Conservation (phyloP, 1,140 invertebrate genomes). For the Calephelis virginiensis region DNA sequence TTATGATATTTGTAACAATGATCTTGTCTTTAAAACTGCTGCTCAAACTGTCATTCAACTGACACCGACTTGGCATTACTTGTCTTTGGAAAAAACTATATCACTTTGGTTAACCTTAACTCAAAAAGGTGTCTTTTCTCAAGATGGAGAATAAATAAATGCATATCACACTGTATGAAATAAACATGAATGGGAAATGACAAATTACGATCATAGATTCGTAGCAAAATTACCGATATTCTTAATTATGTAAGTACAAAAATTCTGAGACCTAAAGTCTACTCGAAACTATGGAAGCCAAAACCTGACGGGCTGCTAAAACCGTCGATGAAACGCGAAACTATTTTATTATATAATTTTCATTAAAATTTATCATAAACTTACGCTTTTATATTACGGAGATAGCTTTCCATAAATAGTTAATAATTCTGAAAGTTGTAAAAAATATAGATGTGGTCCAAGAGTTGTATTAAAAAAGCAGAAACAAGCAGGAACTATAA, state of each 20-base stretch:
- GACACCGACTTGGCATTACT: conserved; percentile 30
- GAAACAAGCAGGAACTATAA: background rate
- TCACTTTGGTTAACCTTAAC: conserved; percentile 35
- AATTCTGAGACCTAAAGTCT: conserved; percentile 50
- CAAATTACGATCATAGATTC: conserved; percentile 19
- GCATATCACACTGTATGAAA: conserved; percentile 39
- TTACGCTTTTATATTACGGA: conserved; percentile 55
- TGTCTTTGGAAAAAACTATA: conserved; percentile 34
- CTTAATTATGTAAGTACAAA: conserved; percentile 61
- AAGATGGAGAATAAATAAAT: conserved; percentile 41
- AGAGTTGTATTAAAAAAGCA: conserved; percentile 40
- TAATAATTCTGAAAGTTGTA: conserved; percentile 35
- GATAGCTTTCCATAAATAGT: conserved; percentile 65
- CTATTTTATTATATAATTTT: conserved; percentile 45
- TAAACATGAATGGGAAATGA: conserved; percentile 23
- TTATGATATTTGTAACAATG: conserved; percentile 50
- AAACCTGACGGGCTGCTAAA: conserved; percentile 49
- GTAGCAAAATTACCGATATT: conserved; percentile 35
- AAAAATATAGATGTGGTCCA: conserved; percentile 69
- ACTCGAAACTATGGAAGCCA: conserved; percentile 72
- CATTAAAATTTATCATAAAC: conserved; percentile 43
- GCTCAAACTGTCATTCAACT: conserved; percentile 46
- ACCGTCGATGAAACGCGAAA: conserved; percentile 50
- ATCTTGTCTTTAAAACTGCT: conserved; percentile 72
- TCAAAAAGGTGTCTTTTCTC: conserved; percentile 26